A percentile compares a stretch with the other conserved stretches of the same genome.
Conservation (phyloP, 2,113 vertebrate species). For the Syrrhaptes paradoxus region DNA sequence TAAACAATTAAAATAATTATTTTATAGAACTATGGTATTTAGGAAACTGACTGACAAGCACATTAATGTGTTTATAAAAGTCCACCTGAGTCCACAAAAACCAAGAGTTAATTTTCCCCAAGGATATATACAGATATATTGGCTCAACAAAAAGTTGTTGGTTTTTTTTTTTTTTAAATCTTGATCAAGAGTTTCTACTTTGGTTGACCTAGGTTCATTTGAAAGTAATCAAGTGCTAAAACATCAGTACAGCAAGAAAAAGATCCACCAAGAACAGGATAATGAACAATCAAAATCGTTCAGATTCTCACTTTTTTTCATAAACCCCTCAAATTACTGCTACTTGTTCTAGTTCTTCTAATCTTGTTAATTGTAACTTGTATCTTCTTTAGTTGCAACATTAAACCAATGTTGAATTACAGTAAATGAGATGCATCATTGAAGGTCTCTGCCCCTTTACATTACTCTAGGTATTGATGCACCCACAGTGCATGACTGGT, state of each 20-base stretch:
- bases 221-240: neutral
- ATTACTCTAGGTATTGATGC: neutral
- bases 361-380: neutral
- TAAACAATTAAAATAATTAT: neutral
- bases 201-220: neutral
- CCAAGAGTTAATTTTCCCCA: neutral
- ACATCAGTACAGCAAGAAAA: neutral
- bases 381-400: neutral
- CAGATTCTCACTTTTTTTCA: neutral
- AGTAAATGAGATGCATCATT: neutral
- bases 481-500: accelerated
- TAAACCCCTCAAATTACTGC: neutral
- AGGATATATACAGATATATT: neutral
- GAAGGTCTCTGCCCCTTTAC: neutral
- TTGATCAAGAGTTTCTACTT: neutral
- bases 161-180: neutral
- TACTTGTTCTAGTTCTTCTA: neutral
- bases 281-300: neutral
- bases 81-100: neutral
- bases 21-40: neutral
- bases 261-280: neutral
- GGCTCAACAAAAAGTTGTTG: neutral
- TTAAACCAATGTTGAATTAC: neutral
- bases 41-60: neutral
- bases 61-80: neutral